These are phyloP conservation scores for Galeruca laticollis DNA, from an alignment of 2,888 invertebrate genomes.

Conservation along the genomic window DNA sequence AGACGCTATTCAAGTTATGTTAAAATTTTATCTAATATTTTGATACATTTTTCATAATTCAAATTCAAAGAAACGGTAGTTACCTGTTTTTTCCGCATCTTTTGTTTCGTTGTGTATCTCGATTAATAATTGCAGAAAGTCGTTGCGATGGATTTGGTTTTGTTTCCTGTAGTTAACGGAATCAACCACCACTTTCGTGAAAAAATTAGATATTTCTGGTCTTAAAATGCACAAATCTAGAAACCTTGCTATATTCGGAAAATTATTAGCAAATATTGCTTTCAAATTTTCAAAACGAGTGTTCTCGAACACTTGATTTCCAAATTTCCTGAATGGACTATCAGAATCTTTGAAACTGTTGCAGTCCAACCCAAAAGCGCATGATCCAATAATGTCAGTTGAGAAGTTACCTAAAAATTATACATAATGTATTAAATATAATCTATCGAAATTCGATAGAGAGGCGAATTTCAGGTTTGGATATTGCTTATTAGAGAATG, in stretches of 20 bases:
- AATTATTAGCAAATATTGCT: constrained; percentile 29
- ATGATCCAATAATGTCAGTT: constrained; percentile 35
- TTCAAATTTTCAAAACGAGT: constrained; percentile 23
- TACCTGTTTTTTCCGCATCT: constrained; percentile 14
- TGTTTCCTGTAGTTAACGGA: constrained; percentile 65
- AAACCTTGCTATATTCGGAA: constrained; percentile 42
- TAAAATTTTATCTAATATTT: too few species aligned
- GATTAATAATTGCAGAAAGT: constrained; percentile 69
- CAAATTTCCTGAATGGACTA: constrained; percentile 63
- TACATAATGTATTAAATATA: too few species aligned
- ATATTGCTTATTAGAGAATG: too few species aligned
- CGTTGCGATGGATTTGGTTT: constrained; percentile 66
- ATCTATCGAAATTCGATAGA: too few species aligned
- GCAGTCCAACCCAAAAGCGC: constrained; percentile 70
- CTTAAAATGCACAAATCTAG: constrained; percentile 41
- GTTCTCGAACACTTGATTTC: constrained; percentile 35
- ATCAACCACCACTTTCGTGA: constrained; percentile 63
- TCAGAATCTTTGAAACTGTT: constrained; percentile 69
- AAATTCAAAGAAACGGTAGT: too few species aligned
- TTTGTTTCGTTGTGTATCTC: constrained; percentile 41
- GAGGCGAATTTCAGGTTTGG: too few species aligned
- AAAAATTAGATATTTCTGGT: constrained; percentile 63
- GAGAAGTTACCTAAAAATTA: constrained; percentile 40
- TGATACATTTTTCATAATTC: too few species aligned
- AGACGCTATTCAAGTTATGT: too few species aligned